These are phyloP conservation scores for Coracias cyanogaster DNA, from an alignment of 2,797 vertebrate genomes.

Conservation along the genomic window DNA sequence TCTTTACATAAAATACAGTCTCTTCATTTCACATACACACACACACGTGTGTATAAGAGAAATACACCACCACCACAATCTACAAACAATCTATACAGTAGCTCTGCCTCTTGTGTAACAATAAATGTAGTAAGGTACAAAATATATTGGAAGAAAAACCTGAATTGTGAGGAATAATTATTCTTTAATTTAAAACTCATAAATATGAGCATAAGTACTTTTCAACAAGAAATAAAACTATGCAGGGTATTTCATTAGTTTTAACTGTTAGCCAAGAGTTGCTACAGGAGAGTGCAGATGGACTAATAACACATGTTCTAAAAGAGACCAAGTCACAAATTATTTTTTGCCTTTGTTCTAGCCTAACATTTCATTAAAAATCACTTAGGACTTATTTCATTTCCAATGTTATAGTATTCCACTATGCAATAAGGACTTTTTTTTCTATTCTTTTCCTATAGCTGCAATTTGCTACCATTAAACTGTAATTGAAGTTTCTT, in stretches of 20 bases:
- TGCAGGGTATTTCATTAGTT: neutral
- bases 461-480: constrained; percentile 24
- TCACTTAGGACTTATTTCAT: neutral
- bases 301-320: neutral
- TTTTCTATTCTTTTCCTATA: neutral
- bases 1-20: neutral
- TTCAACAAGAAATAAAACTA: neutral
- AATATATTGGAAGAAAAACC: neutral
- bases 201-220: neutral
- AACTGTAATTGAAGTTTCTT: constrained; percentile 20
- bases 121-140: neutral
- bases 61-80: neutral
- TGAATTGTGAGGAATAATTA: neutral
- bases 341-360: neutral
- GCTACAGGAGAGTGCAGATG: neutral
- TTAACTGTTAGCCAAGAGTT: neutral
- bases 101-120: neutral
- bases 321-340: neutral
- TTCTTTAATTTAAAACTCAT: neutral
- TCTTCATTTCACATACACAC: neutral
- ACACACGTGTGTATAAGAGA: neutral
- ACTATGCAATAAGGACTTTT: neutral
- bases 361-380: neutral
- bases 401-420: neutral
- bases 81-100: neutral